Evolutionary conservation across 2,888 invertebrate species (phyloP), one percentile per base, ranked within the genome.

Genomic region (Apamea crenata): DNA sequence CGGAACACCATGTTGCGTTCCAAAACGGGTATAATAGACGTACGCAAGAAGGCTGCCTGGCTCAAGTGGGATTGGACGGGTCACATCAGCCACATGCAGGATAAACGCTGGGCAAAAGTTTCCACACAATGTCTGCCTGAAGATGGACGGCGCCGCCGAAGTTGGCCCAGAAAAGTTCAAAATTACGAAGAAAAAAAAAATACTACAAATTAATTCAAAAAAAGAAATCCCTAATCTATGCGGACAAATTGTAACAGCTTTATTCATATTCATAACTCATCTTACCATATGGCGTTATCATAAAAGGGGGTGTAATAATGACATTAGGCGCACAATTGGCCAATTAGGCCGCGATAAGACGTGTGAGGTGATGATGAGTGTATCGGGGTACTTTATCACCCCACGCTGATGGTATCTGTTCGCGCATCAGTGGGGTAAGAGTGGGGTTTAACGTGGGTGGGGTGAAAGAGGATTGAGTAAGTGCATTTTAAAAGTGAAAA

Each of bases 311-410:
- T 82, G 86, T 81, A 72, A 69, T 86, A 86, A 90, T 84, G 81
- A 83, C 77, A 87, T 82, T 84, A 85, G 47, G 68, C 84, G 75
- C 78, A 84, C 87, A 90, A 90, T 88, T 88, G 81, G 69, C 78
- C 87, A 82, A 88, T 89, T 84, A 80, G 67, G 63, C 21, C 44
- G 12, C 83, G 87, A 79, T 88, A 88, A 82, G 74, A 65, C 66
- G 44, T 69, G 67, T 50, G 74, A 81, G 63, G 85, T 85, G 88
- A 25, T 79, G 86, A 88, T 76, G 80, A 83, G 77, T 59, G 68
- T 87, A 90, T 86, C 87, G 63, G 61, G 61, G 65, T 70, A 83
- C 78, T 89, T 83, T 70, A 85, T 90, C 88, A 89, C 88, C 83
- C 89, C 83, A 67, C 66, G 36, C 61, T 74, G 81, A 87, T 89